Percentiles rank a stretch among this genome's conserved stretches.
Evolutionary conservation across 1,140 invertebrate genomes (phyloP).

Genomic region (Nasonia vitripennis): DNA sequence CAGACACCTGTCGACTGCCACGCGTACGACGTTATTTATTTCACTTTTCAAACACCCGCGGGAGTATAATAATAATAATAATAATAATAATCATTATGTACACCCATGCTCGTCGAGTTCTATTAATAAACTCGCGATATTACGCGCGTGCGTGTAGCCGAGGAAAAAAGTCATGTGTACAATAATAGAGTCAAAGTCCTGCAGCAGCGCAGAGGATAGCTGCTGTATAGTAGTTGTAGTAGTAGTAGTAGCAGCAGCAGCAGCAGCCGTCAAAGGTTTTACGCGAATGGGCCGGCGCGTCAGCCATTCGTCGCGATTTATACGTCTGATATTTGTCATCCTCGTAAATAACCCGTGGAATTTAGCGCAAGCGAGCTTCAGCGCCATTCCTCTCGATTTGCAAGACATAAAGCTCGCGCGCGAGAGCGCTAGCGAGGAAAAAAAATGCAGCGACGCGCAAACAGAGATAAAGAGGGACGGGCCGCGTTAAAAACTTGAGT

Average conservation of each 20-base stretch:
- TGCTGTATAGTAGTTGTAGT: no score
- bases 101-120: neutral
- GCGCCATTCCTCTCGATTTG: slow-evolving; percentile 50
- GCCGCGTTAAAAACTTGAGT: slow-evolving; percentile 29
- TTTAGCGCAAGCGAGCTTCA: slow-evolving; percentile 24
- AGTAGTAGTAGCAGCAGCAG: no score
- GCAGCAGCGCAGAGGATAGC: no score
- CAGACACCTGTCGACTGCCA: no score
- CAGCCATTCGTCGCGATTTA: slow-evolving; percentile 43
- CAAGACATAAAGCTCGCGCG: slow-evolving; percentile 28
- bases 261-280: neutral
- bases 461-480: slow-evolving; percentile 27
- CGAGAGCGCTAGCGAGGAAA: neutral
- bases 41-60: no score
- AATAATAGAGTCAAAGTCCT: no score
- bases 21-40: no score
- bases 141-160: neutral
- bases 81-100: neutral
- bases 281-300: neutral
- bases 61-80: no score
- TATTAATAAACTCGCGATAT: neutral
- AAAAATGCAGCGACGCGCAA: neutral
- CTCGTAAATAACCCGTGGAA: slow-evolving; percentile 39
- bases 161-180: no score
- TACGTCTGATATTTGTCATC: slow-evolving; percentile 48